Evolutionary conservation across 2,888 invertebrate genomes (phyloP).

Genomic region (Craniophora ligustri): DNA sequence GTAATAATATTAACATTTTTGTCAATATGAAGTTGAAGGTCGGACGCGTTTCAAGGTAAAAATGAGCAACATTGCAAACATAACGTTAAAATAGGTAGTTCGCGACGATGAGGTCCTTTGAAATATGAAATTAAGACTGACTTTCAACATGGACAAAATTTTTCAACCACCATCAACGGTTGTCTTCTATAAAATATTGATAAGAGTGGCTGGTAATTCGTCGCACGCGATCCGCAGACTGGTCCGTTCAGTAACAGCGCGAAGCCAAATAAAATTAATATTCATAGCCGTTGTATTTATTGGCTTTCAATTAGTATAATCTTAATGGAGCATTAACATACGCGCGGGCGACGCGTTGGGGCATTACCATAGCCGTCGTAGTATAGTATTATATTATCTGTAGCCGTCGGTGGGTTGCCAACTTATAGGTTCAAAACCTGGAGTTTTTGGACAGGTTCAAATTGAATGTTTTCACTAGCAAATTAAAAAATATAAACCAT

Average conservation of each 20-base stretch:
- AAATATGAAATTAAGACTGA: conserved; percentile 10
- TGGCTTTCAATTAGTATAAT: conserved; percentile 89
- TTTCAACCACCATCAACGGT: conserved; percentile 19
- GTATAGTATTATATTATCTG: too few species aligned
- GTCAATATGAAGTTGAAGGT: background rate
- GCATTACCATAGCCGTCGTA: conserved; percentile 72
- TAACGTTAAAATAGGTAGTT: background rate
- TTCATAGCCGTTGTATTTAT: conserved; percentile 89
- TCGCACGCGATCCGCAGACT: conserved; percentile 74
- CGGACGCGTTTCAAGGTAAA: background rate
- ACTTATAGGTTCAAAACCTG: conserved; percentile 15
- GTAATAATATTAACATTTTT: background rate
- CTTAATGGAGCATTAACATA: conserved; percentile 88
- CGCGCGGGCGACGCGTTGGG: conserved; percentile 79
- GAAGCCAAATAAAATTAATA: conserved; percentile 87
- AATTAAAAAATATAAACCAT: background rate
- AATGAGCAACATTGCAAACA: background rate
- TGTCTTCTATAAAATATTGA: conserved; percentile 50
- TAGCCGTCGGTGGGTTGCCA: conserved; percentile 74
- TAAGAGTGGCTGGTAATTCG: conserved; percentile 57
- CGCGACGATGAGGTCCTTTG: background rate
- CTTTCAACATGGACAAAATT: conserved; percentile 32
- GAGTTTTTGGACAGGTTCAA: conserved; percentile 25
- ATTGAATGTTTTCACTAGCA: background rate
- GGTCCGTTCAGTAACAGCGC: conserved; percentile 67